Evolutionary conservation across 1,140 invertebrate species (phyloP).

Genomic region (Leptoteleia sp.): DNA sequence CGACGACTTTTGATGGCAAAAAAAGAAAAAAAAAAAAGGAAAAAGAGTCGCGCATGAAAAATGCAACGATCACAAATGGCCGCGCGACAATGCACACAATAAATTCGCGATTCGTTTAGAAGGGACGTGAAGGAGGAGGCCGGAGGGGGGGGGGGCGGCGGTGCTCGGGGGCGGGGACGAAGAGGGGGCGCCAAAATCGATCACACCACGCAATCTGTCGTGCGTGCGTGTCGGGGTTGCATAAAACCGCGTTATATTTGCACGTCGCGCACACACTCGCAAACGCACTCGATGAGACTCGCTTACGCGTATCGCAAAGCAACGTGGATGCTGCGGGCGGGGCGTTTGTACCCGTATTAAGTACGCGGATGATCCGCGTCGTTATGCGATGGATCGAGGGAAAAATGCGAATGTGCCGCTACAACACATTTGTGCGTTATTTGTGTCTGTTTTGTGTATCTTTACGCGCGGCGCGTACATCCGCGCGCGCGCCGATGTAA

Average conservation of each 20-base stretch:
- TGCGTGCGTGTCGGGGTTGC: slow-evolving; percentile 63
- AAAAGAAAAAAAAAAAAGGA: no score
- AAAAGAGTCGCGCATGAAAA: slow-evolving; percentile 45
- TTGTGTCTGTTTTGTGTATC: no score
- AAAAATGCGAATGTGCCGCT: slow-evolving; percentile 2
- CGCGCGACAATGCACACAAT: slow-evolving; percentile 46
- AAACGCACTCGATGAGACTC: slow-evolving; percentile 11
- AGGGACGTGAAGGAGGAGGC: not conserved
- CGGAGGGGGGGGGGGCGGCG: slow-evolving; percentile 1
- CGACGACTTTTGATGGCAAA: slow-evolving; percentile 34
- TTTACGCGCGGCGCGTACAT: no score
- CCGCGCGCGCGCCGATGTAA: no score
- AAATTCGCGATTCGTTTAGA: slow-evolving; percentile 57
- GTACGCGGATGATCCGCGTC: slow-evolving; percentile 43
- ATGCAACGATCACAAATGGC: slow-evolving; percentile 58
- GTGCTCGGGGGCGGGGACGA: slow-evolving; percentile 16
- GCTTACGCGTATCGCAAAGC: slow-evolving; percentile 18
- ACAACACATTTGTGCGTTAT: no score
- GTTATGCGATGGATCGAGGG: slow-evolving; percentile 36
- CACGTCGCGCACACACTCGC: slow-evolving; percentile 42
- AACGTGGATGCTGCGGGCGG: slow-evolving; percentile 40
- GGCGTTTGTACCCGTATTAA: slow-evolving; percentile 46
- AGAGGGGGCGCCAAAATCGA: slow-evolving; percentile 65
- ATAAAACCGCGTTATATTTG: slow-evolving; percentile 63
- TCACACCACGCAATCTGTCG: slow-evolving; percentile 67